Conservation (phyloP, 2,113 vertebrate genomes). For the Otolemur garnettii region DNA sequence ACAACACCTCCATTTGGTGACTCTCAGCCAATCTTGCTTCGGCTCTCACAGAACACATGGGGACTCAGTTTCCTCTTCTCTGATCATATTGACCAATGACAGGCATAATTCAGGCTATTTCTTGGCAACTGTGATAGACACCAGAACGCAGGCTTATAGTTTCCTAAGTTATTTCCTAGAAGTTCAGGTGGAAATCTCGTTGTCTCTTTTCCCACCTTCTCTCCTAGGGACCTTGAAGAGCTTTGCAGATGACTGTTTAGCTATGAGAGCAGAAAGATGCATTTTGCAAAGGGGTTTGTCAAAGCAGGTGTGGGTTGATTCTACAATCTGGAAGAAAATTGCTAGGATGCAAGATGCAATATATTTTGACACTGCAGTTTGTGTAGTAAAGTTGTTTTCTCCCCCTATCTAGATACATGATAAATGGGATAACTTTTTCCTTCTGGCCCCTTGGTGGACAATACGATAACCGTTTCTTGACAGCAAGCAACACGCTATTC, state of each 20-base stretch:
- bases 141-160: not conserved
- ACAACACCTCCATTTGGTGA: not conserved
- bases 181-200: not conserved
- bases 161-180: not conserved
- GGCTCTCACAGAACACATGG: not conserved
- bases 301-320: conserved; percentile 1
- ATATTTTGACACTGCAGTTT: conserved; percentile 66
- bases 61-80: not conserved
- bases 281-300: conserved; percentile 24
- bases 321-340: conserved; percentile 1
- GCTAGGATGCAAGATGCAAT: conserved; percentile 30
- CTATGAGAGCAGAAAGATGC: not conserved
- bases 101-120: not conserved
- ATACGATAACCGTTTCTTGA: conserved; percentile 59
- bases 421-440: conserved; percentile 64
- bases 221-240: not conserved
- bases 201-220: not conserved
- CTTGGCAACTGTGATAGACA: not conserved
- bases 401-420: not conserved
- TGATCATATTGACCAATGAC: not conserved
- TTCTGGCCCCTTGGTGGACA: conserved; percentile 13
- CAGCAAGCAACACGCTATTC: conserved; percentile 64
- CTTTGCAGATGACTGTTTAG: not conserved
- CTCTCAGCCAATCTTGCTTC: not conserved
- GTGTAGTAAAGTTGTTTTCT: not conserved